Base-by-base conservation (phyloP, 2,113 vertebrate species). In the Ageneiosus marmoratus region DNA sequence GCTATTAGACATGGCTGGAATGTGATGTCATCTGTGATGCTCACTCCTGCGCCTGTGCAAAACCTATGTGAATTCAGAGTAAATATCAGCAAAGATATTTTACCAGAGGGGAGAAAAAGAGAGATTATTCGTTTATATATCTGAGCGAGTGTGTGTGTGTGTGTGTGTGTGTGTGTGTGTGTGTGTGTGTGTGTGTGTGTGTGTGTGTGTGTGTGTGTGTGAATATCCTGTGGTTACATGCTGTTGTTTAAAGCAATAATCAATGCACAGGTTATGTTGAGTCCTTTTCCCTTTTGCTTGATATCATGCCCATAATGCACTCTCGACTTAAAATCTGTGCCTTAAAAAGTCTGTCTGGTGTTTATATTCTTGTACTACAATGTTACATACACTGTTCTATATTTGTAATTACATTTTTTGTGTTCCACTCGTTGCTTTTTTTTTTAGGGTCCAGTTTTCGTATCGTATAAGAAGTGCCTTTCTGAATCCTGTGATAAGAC, bases 41-140 rank as follows among this genome's bases (percentile, higher is more conserved):
- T 80, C 84, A 83, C 89, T 80, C 84, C 82, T 87, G 86, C 4
- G 85, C 86, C 84, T 93, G 89, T 89, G 88, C 83, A 70, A 93
- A 90, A 92, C 91, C 93, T n/a, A n/a, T n/a, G n/a, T 92, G 90
- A 93, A 92, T 80, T 41, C n/a, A 48, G n/a, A 16, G 12, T 20
- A 6, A 3, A 56, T 53, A 62, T 4, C 62, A n/a, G 44, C 74
- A 65, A 18, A 44, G 46, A 48, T 22, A 20, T 76, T 65, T 44
- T 72, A 53, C 3, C 48, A 16, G 44, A 27, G 2, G 2, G 16
- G 29, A 27, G 29, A 76, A 32, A 53, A 27, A 46, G n/a, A 53
- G 6, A 24, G 18, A 67, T 4, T 10, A 55, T 76, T 24, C 11
- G 1, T 37, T 76, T 34, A 22, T 55, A 58, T 27, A 24, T 41